phyloP scores from a whole-genome alignment of 2,113 vertebrate genomes.

The Eurypyga helias region DNA sequence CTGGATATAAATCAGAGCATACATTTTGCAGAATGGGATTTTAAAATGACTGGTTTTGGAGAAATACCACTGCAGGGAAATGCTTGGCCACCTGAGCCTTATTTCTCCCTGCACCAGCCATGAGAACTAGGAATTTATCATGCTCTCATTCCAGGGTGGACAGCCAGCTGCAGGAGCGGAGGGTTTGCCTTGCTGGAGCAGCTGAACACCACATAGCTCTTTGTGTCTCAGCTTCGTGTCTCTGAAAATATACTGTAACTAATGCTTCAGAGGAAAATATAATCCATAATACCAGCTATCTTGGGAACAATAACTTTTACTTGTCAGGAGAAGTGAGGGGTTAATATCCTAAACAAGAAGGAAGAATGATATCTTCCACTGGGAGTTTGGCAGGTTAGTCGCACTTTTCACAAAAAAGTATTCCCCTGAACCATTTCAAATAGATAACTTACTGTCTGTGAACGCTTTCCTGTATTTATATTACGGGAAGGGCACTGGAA shows the following conservation, averaged over 20 bases:
- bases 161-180: background rate
- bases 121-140: background rate
- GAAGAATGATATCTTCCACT: background rate
- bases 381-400: background rate
- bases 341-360: constrained; percentile 3
- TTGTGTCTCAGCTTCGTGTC: background rate
- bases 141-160: background rate
- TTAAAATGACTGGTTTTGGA: background rate
- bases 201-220: background rate
- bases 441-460: background rate
- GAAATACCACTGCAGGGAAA: background rate
- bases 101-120: background rate
- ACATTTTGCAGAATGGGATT: background rate
- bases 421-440: background rate
- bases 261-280: background rate
- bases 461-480: background rate
- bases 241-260: background rate
- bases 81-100: background rate
- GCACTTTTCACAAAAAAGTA: background rate
- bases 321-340: background rate
- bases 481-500: background rate
- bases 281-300: background rate
- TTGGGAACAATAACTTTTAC: background rate
- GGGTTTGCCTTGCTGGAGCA: background rate
- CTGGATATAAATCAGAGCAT: background rate